phyloP scores from a whole-genome alignment of 1,140 invertebrate species.

The Brachionus rubens region DNA sequence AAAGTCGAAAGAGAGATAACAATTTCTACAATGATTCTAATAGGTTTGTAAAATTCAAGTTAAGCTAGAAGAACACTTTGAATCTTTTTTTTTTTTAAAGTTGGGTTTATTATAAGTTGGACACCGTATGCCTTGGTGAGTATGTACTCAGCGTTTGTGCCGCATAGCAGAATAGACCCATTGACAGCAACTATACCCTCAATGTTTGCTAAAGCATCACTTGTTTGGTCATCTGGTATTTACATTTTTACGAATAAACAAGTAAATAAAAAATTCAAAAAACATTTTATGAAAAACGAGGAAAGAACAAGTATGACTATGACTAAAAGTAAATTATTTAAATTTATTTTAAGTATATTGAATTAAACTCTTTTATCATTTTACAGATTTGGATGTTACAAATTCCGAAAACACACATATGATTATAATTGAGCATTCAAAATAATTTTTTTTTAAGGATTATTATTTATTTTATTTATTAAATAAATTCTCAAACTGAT shows the following conservation, averaged over 20 bases:
- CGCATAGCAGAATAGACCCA: neutral
- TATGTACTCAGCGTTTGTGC: conserved; percentile 23
- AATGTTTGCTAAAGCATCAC: conserved; percentile 32
- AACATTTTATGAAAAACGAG: neutral
- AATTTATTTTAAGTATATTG: no score
- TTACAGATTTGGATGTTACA: no score
- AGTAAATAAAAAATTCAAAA: neutral
- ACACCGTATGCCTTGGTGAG: conserved; percentile 40
- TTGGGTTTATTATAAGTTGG: conserved; percentile 11
- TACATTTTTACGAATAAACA: conserved; percentile 38
- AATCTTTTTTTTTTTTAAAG: neutral
- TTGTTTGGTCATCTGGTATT: conserved; percentile 32
- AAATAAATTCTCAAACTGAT: no score
- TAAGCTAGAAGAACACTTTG: neutral
- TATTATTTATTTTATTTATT: no score
- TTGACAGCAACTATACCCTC: conserved; percentile 18
- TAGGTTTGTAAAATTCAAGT: neutral
- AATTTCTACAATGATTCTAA: conserved; percentile 8
- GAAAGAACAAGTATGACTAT: no score
- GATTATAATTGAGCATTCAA: no score
- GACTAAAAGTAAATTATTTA: no score
- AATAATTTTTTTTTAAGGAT: no score
- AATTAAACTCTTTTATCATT: no score
- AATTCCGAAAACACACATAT: no score
- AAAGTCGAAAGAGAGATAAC: neutral